Base-by-base conservation (phyloP, 2,797 vertebrate genomes). In the Sphenodon punctatus region DNA sequence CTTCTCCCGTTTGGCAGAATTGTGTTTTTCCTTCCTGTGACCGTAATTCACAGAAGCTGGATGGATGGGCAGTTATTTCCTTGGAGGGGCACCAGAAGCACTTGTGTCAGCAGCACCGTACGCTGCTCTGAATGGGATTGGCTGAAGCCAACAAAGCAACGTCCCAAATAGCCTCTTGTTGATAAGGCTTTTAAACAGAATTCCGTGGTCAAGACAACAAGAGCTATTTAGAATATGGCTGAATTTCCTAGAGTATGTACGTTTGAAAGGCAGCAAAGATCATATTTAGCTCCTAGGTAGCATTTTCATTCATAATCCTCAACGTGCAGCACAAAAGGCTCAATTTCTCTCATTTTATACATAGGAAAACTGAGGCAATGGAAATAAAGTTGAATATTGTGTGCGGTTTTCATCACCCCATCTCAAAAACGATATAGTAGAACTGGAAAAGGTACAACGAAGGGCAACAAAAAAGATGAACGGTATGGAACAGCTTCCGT, bases 91-190 rank as follows among this genome's bases (percentile, higher is more conserved):
- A 17, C 11, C 75, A 32, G 17, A 23, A 2, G 1, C 6, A 64
- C 3, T 27, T 22, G 11, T 2, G 2, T 17, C 27, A n/a, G 51
- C 6, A 7, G 2, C 27, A 60, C n/a, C 17, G 46, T 17, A 10
- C 6, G 25, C 25, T 51, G 5, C 27, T 4, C 0, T 5, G 16
- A 0, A 25, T 1, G 16, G 34, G 4, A 7, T 8, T 55, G 38
- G 25, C 43, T 38, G n/a, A 58, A 20, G 14, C 1, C 25, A 63
- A 7, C 41, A 27, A 12, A 36, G 5, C 8, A 9, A 39, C 32
- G 34, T 27, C 68, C 41, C n/a, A 5, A 1, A 0, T 19, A 32
- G 48, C 41, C 48, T 55, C 23, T 3, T 48, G 25, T 20, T 10
- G 8, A 2, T 17, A 4, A 34, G 22, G 10, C 30, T 60, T 1